Evolutionary conservation across 2,888 invertebrate species (phyloP), one percentile per base, ranked within the genome.

Genomic region (Coremacera marginata): DNA sequence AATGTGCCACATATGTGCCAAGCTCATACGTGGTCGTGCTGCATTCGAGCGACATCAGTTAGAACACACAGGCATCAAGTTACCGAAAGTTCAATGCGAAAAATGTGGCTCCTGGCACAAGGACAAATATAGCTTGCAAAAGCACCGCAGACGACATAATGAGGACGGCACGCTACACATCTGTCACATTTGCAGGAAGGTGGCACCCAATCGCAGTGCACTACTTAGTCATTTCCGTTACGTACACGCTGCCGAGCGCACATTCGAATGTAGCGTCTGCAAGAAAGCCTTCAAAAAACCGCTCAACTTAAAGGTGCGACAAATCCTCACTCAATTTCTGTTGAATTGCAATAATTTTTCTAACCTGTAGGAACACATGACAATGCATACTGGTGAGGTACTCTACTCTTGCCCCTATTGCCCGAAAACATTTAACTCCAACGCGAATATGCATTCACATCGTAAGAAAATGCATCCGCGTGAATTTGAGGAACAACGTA

Each of bases 371-470:
- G 89, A 89, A 78, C 89, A 89, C 80, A 89, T 89, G 86, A 85
- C 89, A 22, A 86, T 84, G 34, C 89, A 89, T 57, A 89, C 89
- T 0, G 86, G 86, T 25, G 89, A 89, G 76, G 87, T 87, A 60
- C 81, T 89, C 14, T 89, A 89, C 80, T 88, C 84, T 63, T 89
- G 89, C 63, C 87, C 87, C 0, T 86, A 89, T 77, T 89, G 89
- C 72, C 84, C 89, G 0, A 87, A 87, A 82, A 89, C 89, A 9
- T 89, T 89, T 77, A 89, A 89, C 77, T 89, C 89, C 11, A 88
- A 88, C 83, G 89, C 88, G 5, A 89, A 89, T 79, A 88, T 89
- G 86, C 89, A 89, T 80, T 86, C 89, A 2, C 89, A 89, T 82
- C 84, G 88, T 27, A 89, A 89, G 77, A 89, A 89, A 75, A 82